Conservation (phyloP, 2,888 invertebrate genomes). For the Nemoura dubitans region DNA sequence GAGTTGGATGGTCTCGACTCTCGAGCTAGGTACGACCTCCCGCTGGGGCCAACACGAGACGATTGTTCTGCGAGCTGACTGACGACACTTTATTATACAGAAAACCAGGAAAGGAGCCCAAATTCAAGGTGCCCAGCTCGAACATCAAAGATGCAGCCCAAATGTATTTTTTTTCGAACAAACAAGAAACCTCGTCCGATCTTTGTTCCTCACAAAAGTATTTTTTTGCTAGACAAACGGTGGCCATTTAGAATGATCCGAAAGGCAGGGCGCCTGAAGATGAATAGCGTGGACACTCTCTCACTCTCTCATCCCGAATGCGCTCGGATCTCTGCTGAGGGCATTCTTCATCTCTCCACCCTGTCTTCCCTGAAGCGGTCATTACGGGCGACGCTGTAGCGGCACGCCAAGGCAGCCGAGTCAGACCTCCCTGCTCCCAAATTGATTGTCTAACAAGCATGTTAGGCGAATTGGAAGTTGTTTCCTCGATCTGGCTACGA, state of each 20-base stretch:
- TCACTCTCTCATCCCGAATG: neutral
- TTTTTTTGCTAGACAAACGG: constrained; percentile 12
- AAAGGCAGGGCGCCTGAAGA: neutral
- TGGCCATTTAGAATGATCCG: neutral
- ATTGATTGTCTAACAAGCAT: constrained; percentile 37
- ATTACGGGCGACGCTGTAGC: constrained; percentile 21
- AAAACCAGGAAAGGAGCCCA: neutral
- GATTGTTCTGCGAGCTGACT: neutral
- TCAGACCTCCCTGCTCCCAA: constrained; percentile 39
- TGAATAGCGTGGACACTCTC: neutral
- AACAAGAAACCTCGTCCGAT: neutral
- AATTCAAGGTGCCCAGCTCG: neutral
- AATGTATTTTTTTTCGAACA: neutral
- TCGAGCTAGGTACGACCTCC: neutral
- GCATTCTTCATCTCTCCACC: constrained; percentile 30
- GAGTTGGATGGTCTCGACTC: neutral
- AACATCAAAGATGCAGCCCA: neutral
- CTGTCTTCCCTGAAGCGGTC: constrained; percentile 21
- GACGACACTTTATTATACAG: neutral
- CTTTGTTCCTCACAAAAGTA: neutral
- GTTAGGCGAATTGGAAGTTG: neutral
- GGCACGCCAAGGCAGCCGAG: too few species aligned
- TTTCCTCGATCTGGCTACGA: neutral
- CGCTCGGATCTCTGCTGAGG: neutral
- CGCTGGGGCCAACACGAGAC: neutral